Evolutionary conservation across 2,888 invertebrate species (phyloP), one percentile per base, ranked within the genome.

Genomic region (Mythimna lalbum): DNA sequence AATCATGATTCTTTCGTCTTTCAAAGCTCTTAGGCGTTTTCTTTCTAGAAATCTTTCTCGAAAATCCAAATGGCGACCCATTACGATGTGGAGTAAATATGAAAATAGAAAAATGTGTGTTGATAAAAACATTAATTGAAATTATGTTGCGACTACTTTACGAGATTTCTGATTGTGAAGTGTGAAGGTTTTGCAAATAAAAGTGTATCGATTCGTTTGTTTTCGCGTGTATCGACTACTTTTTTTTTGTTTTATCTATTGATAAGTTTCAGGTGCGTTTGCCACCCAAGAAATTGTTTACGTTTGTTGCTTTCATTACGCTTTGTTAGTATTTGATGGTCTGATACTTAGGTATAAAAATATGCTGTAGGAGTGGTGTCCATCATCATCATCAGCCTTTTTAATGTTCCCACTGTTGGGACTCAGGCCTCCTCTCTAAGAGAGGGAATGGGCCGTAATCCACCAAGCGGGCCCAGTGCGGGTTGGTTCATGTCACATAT

Each of bases 21-120:
- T 82, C 81, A 82, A 17, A 4, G 73, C 53, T 1, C 80, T 43
- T 4, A 83, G 57, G 17, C 80, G 81, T 71, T 83, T 85, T 23
- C 81, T 83, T 21, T 82, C 72, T 5, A 87, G 64, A 63, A 89
- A 88, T 49, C 80, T 80, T 62, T 76, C 80, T 55, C 87, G 78
- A 21, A 89, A 74, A 55, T 86, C 75, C 0, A 66, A 1, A 14
- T 82, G 83, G 0, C 61, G 57, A 21, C 50, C 14, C 47, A 71
- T 43, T 2, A 63, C 65, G 31, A 80, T 5, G 19, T 19, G 47
- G 1, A 50, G 1, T n/a, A 81, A 10, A 1, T 36, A 50, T 9
- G 56, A n/a, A 1, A 65, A 9, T 0, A 82, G 1, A 23, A 66
- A 2, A 23, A 71, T 19, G 3, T 71, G 39, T 4, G 33, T 5